Percentiles rank a stretch among this genome's conserved stretches.
Conservation (phyloP, 2,888 invertebrate species). For the Cephus spinipes region DNA sequence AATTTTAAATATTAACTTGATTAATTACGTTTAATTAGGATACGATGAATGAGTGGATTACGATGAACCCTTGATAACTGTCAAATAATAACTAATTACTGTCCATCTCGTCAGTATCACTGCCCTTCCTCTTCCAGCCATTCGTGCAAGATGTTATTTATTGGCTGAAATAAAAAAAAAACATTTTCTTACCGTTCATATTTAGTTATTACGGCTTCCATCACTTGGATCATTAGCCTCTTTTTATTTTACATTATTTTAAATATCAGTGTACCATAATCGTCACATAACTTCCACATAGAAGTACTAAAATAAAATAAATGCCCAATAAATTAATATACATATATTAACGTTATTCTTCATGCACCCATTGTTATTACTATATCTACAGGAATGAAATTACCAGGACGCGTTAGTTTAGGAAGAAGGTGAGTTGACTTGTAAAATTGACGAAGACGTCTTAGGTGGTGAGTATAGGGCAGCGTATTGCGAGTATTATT, state of each 20-base stretch:
- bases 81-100: conserved; percentile 29
- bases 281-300: not conserved
- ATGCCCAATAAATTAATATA: not conserved
- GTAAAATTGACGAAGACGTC: conserved; percentile 30
- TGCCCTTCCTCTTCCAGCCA: conserved; percentile 56
- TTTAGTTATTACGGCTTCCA: too few relatives aligned
- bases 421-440: conserved; percentile 39
- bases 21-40: conserved; percentile 26
- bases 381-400: conserved; percentile 12
- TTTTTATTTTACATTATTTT: not conserved
- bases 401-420: conserved; percentile 39
- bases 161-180: conserved; percentile 45
- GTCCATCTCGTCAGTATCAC: conserved; percentile 34
- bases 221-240: too few relatives aligned
- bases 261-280: not conserved
- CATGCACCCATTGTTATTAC: not conserved
- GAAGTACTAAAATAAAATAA: not conserved
- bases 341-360: not conserved
- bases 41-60: conserved; percentile 15
- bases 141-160: conserved; percentile 54
- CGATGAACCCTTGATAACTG: conserved; percentile 27
- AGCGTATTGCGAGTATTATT: conserved; percentile 51
- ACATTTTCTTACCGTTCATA: conserved; percentile 3
- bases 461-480: conserved; percentile 46
- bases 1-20: conserved; percentile 29